Evolutionary conservation across 1,140 invertebrate genomes (phyloP), one percentile per base, ranked within the genome.

Genomic region (Holotrichia oblita): DNA sequence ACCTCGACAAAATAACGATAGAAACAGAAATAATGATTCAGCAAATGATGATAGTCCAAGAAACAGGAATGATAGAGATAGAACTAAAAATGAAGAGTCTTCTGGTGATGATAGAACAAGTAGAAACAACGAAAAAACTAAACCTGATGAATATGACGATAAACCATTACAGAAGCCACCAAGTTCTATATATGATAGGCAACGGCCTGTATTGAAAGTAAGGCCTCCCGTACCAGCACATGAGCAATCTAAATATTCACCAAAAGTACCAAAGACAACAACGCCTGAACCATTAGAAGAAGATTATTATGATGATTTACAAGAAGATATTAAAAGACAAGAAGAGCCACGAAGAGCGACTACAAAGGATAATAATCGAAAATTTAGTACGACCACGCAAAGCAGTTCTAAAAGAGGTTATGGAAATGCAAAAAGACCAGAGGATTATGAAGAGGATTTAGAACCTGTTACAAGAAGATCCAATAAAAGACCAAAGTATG

Each of bases 181-280:
- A 27, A 85, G 88, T 76, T 93, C 93, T 0, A 90, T 96, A 41
- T 96, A 92, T 81, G 90, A 92, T 14, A 88, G 92, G 82, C 93
- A 93, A 0, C 88, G 94, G 84, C 87, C 91, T 17, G 92, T 94
- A 0, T 94, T 94, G 0, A 94, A 92, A 86, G 94, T 96, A 55
- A 91, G 93, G 69, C 89, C 93, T 77, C 94, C 95, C 0, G 94
- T 96, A 0, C 94, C 94, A 8, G 87, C 91, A 6, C 94, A 90
- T 82, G 94, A 94, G 83, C 92, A 92, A 83, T 89, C 93, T 17
- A 94, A 94, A 87, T 94, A 91, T 84, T 90, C 93, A 34, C 95
- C 61, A 9, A 69, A 69, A 69, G 94, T 83, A 89, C 83, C 88
- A 2, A 78, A 81, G 55, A 78, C 79, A 12, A 79, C 81, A 12